Conservation (phyloP, 1,140 invertebrate species). For the Mya arenaria region DNA sequence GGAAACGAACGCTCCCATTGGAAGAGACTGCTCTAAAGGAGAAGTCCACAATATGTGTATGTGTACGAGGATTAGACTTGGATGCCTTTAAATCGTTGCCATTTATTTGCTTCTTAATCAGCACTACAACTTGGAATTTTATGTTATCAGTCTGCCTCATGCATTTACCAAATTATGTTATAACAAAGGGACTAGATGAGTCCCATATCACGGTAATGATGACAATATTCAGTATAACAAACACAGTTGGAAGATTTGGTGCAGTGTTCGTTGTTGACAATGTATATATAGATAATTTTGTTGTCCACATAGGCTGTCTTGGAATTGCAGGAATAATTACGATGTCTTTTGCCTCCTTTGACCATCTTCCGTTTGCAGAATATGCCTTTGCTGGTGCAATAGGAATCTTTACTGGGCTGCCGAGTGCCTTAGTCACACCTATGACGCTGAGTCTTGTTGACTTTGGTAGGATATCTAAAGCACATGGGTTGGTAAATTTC, state of each 20-base stretch:
- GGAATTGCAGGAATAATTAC: constrained; percentile 8
- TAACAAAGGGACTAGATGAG: neutral
- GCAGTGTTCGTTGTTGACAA: neutral
- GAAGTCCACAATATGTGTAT: too few species aligned
- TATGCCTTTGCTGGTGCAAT: constrained; percentile 28
- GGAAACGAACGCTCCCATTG: too few species aligned
- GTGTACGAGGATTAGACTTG: too few species aligned
- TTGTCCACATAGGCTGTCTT: constrained; percentile 22
- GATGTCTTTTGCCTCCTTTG: constrained; percentile 30
- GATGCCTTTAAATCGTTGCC: too few species aligned
- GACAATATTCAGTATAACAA: constrained; percentile 36
- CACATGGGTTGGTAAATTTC: constrained; percentile 48
- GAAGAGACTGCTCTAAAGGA: too few species aligned
- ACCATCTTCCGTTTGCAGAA: constrained; percentile 5
- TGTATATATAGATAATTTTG: neutral
- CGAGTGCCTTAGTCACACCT: constrained; percentile 55
- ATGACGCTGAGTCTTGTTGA: constrained; percentile 54
- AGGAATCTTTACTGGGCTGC: constrained; percentile 54
- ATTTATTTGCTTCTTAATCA: constrained; percentile 38
- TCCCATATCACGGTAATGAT: constrained; percentile 29
- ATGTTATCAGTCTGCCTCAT: constrained; percentile 27
- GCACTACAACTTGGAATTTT: constrained; percentile 45
- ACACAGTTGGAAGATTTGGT: constrained; percentile 21
- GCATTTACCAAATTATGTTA: constrained; percentile 46
- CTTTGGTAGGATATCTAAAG: constrained; percentile 25